Evolutionary conservation across 2,797 vertebrate species (phyloP).

Genomic region (Peromyscus melanophrys): DNA sequence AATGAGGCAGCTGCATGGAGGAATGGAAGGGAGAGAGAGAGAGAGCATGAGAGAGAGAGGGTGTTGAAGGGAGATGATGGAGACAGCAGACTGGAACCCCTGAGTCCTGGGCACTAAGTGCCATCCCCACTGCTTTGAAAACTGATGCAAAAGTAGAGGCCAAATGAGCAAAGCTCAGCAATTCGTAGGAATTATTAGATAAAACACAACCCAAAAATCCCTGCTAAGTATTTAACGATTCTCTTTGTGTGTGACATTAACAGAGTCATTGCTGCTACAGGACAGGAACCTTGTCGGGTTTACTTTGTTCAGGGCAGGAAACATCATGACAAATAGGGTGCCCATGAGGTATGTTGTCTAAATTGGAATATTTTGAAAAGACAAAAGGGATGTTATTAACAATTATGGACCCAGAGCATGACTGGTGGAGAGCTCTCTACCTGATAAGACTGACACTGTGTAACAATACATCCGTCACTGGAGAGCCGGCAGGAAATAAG

Average conservation of each 20-base stretch:
- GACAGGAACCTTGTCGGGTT: neutral
- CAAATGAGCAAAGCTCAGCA: neutral
- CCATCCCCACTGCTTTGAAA: neutral
- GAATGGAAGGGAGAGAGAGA: neutral
- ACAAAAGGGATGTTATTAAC: neutral
- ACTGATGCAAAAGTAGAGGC: neutral
- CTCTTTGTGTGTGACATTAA: neutral
- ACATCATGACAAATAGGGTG: neutral
- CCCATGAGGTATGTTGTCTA: conserved; percentile 13
- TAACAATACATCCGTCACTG: neutral
- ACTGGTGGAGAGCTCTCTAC: neutral
- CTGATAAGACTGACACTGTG: neutral
- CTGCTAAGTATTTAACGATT: conserved; percentile 23
- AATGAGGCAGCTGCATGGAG: neutral
- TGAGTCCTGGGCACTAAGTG: no score
- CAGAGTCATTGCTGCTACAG: neutral
- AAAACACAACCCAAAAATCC: conserved; percentile 27
- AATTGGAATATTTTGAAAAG: conserved; percentile 10
- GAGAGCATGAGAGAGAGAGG: neutral
- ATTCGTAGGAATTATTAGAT: neutral
- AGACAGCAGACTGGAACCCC: neutral
- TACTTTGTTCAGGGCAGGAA: neutral
- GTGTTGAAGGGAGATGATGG: rapidly evolving
- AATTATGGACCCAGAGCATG: conserved; percentile 13
- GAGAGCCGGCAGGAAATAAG: conserved; percentile 65